A percentile compares a stretch with the other conserved stretches of the same genome.
Conservation (phyloP, 2,797 vertebrate genomes). For the Aplochiton taeniatus region DNA sequence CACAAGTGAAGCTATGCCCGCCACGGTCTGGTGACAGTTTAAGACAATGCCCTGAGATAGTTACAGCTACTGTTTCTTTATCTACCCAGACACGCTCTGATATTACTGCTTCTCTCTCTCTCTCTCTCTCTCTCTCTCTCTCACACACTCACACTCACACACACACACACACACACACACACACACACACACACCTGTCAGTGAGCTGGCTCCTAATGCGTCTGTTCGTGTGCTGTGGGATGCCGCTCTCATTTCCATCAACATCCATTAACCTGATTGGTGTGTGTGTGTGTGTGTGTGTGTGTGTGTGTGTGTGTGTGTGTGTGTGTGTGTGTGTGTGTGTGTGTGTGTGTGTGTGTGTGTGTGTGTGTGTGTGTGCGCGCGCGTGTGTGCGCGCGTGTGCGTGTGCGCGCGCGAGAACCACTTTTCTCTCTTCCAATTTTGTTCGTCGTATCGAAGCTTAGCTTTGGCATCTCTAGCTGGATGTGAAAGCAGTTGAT, state of each 20-base stretch:
- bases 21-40: no score
- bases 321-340: conserved; percentile 10
- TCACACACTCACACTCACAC: conserved; percentile 44
- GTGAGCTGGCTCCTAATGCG: conserved; percentile 75
- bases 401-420: conserved; percentile 16
- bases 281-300: conserved; percentile 51
- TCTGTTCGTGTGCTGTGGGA: conserved; percentile 65
- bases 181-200: conserved; percentile 64
- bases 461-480: no score
- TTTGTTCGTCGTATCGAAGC: not conserved
- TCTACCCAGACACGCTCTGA: conserved; percentile 45
- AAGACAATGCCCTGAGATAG: no score
- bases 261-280: conserved; percentile 72
- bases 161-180: conserved; percentile 25
- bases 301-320: conserved; percentile 21
- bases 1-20: no score
- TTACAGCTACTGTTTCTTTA: no score
- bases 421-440: conserved; percentile 26
- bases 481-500: no score
- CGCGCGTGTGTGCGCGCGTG: not conserved
- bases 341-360: conserved; percentile 8
- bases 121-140: conserved; percentile 62
- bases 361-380: conserved; percentile 7
- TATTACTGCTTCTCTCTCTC: conserved; percentile 57
- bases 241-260: conserved; percentile 75